Evolutionary conservation across 1,140 invertebrate genomes (phyloP).

Genomic region (Parasteatoda tepidariorum): DNA sequence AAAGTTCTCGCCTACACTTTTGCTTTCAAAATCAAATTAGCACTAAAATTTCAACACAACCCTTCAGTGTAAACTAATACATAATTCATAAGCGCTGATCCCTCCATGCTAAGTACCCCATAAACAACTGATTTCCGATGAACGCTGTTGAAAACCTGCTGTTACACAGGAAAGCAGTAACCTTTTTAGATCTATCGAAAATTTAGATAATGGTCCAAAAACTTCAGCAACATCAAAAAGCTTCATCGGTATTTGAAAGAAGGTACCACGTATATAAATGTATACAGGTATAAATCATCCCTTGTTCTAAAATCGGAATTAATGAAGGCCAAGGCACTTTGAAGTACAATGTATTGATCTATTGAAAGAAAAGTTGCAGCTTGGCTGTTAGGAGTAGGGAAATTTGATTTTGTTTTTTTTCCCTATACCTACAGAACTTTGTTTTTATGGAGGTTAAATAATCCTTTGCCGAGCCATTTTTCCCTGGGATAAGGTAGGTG

Average conservation of each 20-base stretch:
- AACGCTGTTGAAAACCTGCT: conserved; percentile 11
- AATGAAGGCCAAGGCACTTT: conserved; percentile 34
- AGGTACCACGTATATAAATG: conserved; percentile 37
- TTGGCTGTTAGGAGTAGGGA: neutral
- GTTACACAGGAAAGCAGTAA: conserved; percentile 6
- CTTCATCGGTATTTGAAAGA: neutral
- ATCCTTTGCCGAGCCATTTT: neutral
- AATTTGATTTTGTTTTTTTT: neutral
- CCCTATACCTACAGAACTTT: neutral
- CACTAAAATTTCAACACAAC: neutral
- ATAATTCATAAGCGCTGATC: conserved; percentile 41
- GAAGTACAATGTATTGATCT: conserved; percentile 37
- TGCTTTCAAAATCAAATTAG: conserved; percentile 44
- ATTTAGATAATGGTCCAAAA: neutral
- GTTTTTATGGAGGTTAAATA: neutral
- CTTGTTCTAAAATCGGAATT: conserved; percentile 44
- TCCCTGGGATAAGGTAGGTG: neutral
- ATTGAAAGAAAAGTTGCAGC: neutral
- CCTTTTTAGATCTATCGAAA: conserved; percentile 45
- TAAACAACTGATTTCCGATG: conserved; percentile 30
- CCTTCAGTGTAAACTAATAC: conserved; percentile 19
- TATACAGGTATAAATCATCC: conserved; percentile 40
- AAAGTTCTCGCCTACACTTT: neutral
- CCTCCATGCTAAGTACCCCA: conserved; percentile 8
- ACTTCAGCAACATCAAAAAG: neutral